These are phyloP conservation scores for Propithecus deckenii DNA, from an alignment of 2,797 vertebrate genomes.

Conservation along the genomic window DNA sequence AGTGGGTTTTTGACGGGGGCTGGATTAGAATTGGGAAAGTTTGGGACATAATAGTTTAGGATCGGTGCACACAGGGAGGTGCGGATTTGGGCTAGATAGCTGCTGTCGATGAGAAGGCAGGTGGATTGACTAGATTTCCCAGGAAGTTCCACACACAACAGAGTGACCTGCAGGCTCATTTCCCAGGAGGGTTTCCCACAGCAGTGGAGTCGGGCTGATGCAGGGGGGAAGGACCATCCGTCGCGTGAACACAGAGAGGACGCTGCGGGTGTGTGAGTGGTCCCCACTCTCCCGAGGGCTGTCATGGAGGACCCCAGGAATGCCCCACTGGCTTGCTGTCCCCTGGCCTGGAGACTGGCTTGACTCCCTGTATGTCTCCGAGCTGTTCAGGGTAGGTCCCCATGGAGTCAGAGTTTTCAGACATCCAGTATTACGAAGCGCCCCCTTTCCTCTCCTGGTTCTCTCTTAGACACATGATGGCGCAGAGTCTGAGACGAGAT, in stretches of 20 bases:
- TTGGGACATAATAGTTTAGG: neutral
- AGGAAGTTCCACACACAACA: neutral
- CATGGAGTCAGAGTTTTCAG: neutral
- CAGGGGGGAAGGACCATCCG: too few relatives aligned
- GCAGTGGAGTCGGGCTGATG: neutral
- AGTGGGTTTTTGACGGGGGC: neutral
- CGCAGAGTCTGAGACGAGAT: neutral
- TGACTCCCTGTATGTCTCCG: neutral
- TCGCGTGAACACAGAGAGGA: neutral
- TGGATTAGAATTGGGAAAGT: neutral
- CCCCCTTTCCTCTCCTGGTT: neutral
- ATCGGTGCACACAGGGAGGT: neutral
- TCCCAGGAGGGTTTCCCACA: neutral
- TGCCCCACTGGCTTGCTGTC: neutral
- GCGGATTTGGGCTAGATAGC: neutral
- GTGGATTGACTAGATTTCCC: neutral
- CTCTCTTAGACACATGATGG: neutral
- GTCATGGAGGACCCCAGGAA: neutral
- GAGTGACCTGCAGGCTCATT: neutral
- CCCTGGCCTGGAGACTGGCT: neutral
- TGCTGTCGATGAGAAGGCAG: neutral
- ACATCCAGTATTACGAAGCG: too few relatives aligned
- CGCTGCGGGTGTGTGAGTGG: neutral
- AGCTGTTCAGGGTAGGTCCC: neutral
- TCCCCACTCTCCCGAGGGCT: accelerated